Conservation (phyloP, 2,113 vertebrate species). For the Dermatemys mawii region DNA sequence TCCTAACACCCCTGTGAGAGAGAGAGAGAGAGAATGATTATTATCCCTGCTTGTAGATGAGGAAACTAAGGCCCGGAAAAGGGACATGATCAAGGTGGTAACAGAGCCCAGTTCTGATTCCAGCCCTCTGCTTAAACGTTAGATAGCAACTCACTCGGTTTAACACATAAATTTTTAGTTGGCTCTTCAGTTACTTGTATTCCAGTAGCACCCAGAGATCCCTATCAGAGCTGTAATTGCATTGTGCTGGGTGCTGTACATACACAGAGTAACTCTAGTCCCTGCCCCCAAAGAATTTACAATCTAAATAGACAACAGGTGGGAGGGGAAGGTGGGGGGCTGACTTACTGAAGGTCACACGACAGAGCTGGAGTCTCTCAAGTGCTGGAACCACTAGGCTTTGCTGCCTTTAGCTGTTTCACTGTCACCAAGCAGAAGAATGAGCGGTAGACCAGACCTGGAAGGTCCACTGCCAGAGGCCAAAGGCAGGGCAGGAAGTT, state of each 20-base stretch:
- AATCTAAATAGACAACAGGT: neutral
- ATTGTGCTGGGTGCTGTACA: neutral
- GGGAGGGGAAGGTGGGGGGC: neutral
- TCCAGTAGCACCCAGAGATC: neutral
- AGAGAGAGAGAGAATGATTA: neutral
- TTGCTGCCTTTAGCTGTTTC: neutral
- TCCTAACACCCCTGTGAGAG: fast-evolving
- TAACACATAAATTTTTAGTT: neutral
- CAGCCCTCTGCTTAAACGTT: neutral
- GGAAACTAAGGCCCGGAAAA: neutral
- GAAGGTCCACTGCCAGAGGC: neutral
- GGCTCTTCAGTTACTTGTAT: neutral
- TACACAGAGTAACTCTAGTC: too few relatives aligned
- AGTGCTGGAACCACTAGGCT: neutral
- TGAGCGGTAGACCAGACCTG: neutral
- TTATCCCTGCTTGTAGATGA: neutral
- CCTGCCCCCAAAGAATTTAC: neutral
- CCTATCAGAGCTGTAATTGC: neutral
- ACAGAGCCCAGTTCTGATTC: neutral
- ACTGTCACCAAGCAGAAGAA: neutral
- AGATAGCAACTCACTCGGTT: neutral
- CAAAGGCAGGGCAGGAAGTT: neutral
- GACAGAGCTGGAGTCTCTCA: neutral
- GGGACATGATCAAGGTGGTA: fast-evolving
- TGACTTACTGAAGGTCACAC: neutral